Conservation (phyloP, 2,797 vertebrate species). For the Brachyalestes nurse region DNA sequence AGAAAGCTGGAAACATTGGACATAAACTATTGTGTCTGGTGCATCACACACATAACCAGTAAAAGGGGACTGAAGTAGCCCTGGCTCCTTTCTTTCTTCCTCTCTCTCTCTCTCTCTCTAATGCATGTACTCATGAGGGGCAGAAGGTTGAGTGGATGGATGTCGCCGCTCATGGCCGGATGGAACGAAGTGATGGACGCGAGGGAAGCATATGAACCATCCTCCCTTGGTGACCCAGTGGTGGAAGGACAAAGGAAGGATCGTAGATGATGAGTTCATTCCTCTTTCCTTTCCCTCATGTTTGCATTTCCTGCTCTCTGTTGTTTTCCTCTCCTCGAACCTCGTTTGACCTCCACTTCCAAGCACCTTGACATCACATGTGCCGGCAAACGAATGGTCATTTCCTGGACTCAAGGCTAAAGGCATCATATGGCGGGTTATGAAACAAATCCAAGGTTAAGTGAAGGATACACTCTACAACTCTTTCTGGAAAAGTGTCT, state of each 20-base stretch:
- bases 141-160: slow-evolving; percentile 17
- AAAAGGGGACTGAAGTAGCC: too few relatives aligned
- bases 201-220: slow-evolving; percentile 3
- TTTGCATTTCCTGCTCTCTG: slow-evolving; percentile 44
- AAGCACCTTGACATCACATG: not conserved
- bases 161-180: slow-evolving; percentile 22
- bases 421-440: not conserved
- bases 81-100: too few relatives aligned
- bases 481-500: not conserved
- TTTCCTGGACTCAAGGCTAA: slow-evolving; percentile 12
- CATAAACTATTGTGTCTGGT: too few relatives aligned
- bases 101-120: slow-evolving; percentile 24
- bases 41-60: too few relatives aligned
- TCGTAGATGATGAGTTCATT: slow-evolving; percentile 41
- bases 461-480: not conserved
- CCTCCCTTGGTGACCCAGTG: slow-evolving; percentile 52
- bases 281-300: slow-evolving; percentile 38
- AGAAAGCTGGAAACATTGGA: too few relatives aligned
- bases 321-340: not conserved
- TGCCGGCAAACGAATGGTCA: not conserved
- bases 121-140: slow-evolving; percentile 53
- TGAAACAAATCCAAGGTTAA: slow-evolving; percentile 36
- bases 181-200: not conserved
- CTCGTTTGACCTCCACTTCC: slow-evolving; percentile 20
- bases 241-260: slow-evolving; percentile 39